Base-by-base conservation (phyloP, 2,113 vertebrate genomes). In the Mus pahari region DNA sequence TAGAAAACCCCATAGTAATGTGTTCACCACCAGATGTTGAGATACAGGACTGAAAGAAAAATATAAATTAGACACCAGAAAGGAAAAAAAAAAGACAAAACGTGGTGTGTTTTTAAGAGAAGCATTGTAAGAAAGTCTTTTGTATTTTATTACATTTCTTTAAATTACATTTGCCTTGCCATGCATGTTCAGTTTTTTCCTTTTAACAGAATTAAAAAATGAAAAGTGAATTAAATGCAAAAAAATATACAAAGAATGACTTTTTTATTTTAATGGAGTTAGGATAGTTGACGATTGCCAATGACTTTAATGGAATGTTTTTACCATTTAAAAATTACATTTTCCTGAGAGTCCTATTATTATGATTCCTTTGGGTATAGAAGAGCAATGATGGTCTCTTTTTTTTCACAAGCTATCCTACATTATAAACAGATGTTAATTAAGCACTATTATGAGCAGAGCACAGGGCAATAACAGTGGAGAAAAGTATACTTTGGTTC, bases 171-270 rank as follows among this genome's bases (percentile, higher is more conserved):
- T 68, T 91, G 53, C 50, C 28, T 90, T 90, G 2, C 6, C 19
- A 83, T 94, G 3, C 6, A 66, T 53, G 74, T 87, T 83, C 24
- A 77, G 48, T 31, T 78, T 96, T 62, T 92, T 87, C 22, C 68
- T 90, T 94, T 88, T 48, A 91, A 81, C 24, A 75, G 26, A 93
- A 88, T 88, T 86, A 74, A 96, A 83, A 91, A 96, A 84, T 68
- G 28, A 92, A 39, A 89, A 92, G 17, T 84, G 22, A 82, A 79
- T 82, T 87, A 86, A 71, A 42, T 28, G 16, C 60, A 45, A 79
- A 74, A 74, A 12, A 83, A 78, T 78, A 60, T 13, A 81, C 22
- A 74, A 31, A 78, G 17, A 86, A 94, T 64, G 39, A 48, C 8
- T 79, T 93, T 90, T 36, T 62, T 33, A 45, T 73, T 92, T 70